Percentiles rank a stretch among this genome's conserved stretches.
Evolutionary conservation across 2,888 invertebrate genomes (phyloP).

Genomic region (Saturnia pavonia): DNA sequence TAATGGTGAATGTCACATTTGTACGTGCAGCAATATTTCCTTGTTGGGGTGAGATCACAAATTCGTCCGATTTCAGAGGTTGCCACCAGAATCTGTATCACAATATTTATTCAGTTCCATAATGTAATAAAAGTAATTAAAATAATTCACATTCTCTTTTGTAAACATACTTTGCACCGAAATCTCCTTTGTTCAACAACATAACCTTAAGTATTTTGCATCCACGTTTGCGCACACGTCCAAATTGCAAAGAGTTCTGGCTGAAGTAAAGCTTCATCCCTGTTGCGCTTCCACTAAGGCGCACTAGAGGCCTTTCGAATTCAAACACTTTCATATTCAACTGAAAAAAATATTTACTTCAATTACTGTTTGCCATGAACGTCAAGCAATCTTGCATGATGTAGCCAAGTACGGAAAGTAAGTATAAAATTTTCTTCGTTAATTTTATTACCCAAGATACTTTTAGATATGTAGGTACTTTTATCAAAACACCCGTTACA

Average conservation of each 20-base stretch:
- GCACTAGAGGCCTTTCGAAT: slow-evolving; percentile 64
- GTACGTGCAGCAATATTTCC: slow-evolving; percentile 85
- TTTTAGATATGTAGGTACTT: too few species aligned
- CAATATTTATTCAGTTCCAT: neutral
- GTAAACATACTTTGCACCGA: slow-evolving; percentile 59
- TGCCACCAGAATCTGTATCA: slow-evolving; percentile 71
- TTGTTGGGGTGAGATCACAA: slow-evolving; percentile 81
- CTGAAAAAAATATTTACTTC: slow-evolving; percentile 42
- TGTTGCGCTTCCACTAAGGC: slow-evolving; percentile 68
- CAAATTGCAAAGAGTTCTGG: slow-evolving; percentile 72
- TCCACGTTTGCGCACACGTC: slow-evolving; percentile 68
- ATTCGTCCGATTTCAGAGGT: slow-evolving; percentile 72
- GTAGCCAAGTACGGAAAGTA: too few species aligned
- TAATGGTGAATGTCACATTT: slow-evolving; percentile 83
- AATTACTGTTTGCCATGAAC: neutral
- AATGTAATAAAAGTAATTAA: neutral
- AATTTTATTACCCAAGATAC: too few species aligned
- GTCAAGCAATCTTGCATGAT: too few species aligned
- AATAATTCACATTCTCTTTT: neutral
- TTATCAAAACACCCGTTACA: too few species aligned
- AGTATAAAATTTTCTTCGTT: too few species aligned
- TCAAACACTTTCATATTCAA: slow-evolving; percentile 68
- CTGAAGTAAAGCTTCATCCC: slow-evolving; percentile 68
- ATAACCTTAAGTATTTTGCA: slow-evolving; percentile 72
- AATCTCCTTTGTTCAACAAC: slow-evolving; percentile 71